These are phyloP conservation scores for Heteronetta atricapilla DNA, from an alignment of 2,113 vertebrate species.

Conservation along the genomic window DNA sequence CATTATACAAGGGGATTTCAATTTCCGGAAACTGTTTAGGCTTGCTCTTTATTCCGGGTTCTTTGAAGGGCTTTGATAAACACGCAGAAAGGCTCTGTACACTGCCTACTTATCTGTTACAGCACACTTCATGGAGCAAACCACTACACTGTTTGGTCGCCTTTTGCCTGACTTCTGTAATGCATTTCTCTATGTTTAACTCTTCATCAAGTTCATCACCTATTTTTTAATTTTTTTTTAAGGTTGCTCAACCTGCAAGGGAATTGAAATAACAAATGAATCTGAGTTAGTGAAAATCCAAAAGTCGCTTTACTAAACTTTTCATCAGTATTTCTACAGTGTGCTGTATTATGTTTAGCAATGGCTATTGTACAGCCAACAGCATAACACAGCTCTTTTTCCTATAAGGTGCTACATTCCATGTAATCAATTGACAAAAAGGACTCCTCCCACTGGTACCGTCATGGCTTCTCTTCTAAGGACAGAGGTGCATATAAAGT, in stretches of 20 bases:
- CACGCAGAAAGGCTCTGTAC: neutral
- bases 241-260: neutral
- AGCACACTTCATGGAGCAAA: neutral
- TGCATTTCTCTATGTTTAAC: neutral
- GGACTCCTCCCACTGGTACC: neutral
- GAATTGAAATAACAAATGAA: neutral
- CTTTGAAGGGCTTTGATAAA: neutral
- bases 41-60: neutral
- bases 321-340: neutral
- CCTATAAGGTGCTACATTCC: neutral
- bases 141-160: neutral
- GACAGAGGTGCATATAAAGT: neutral
- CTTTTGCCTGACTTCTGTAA: neutral
- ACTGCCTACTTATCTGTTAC: neutral
- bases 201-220: neutral
- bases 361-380: neutral
- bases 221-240: neutral
- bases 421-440: neutral
- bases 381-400: neutral
- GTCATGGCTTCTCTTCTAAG: neutral
- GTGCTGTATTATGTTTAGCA: neutral
- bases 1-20: slow-evolving; percentile 15
- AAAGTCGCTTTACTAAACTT: neutral
- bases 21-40: slow-evolving; percentile 15
- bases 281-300: neutral